Percentiles rank a stretch among this genome's conserved stretches.
phyloP scores from a whole-genome alignment of 1,140 invertebrate species.

The Drosophila equinoxialis region DNA sequence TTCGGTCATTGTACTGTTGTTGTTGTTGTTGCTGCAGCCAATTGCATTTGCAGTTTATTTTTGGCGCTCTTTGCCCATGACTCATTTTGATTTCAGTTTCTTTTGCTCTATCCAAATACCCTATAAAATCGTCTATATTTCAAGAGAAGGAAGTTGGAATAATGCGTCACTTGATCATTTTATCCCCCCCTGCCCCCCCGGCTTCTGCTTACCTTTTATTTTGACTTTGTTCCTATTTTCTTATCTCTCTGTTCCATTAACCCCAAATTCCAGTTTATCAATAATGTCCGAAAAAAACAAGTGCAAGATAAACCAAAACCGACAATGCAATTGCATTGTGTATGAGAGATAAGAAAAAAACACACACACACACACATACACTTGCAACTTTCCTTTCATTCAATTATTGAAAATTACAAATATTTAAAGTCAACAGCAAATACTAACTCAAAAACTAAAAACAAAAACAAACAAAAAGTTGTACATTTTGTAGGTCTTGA shows the following conservation, averaged over 20 bases:
- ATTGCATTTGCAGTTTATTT: conserved; percentile 44
- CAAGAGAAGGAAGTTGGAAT: background rate
- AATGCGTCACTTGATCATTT: no score
- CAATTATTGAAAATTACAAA: conserved; percentile 4
- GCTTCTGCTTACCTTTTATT: no score
- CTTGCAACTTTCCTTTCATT: background rate
- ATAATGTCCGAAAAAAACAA: conserved; percentile 48
- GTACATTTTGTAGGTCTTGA: conserved; percentile 35
- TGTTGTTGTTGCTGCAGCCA: conserved; percentile 22
- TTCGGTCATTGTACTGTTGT: conserved; percentile 75
- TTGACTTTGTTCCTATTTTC: background rate
- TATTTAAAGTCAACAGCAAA: conserved; percentile 42
- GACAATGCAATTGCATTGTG: conserved; percentile 67
- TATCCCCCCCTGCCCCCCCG: no score
- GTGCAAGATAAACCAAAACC: conserved; percentile 55
- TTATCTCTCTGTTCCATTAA: conserved; percentile 29
- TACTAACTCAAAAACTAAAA: conserved; percentile 47
- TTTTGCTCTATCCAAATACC: background rate
- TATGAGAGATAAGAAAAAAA: conserved; percentile 48
- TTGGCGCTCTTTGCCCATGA: conserved; percentile 68
- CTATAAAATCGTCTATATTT: background rate
- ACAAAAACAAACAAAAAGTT: conserved; percentile 30
- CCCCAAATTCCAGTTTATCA: conserved; percentile 45
- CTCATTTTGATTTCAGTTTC: conserved; percentile 41
- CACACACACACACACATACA: background rate